Evolutionary conservation across 2,113 vertebrate species (phyloP), one percentile per base, ranked within the genome.

Genomic region (Neolamprologus devosi): DNA sequence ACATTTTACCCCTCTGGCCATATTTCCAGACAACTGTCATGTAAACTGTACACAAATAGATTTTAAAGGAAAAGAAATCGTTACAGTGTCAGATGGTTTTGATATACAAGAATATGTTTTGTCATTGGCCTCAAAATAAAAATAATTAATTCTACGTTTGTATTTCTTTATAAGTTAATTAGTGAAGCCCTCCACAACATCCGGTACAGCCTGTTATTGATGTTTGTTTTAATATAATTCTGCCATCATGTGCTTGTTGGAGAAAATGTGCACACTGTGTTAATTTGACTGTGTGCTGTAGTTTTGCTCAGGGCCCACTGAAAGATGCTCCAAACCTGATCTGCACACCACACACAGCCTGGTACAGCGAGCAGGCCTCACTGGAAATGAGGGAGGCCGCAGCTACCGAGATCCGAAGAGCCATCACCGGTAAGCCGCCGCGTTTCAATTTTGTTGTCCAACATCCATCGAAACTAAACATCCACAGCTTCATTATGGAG

Each of bases 301-400:
- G 99, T 94, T 99, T 99, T 94, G 97, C 98, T 91, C 98, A 98
- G 96, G 98, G 98, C 60, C 97, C 98, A 0, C 86, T 99, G 94
- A 99, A 99, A 95, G 99, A 99, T 3, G 98, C 97, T 2, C 99
- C 98, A 0, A 99, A 99, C 89, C 96, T 99, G 94, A 99, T 99
- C 95, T 99, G 98, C 86, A 99, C 98, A 1, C 99, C 99, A 0
- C 99, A 99, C 97, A 99, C 99, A 0, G 98, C 99, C 87, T 99
- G 99, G 99, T 99, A 99, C 91, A 99, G 98, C 4, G 98, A 99
- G 94, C 98, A 99, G 93, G 98, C 99, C 0, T 99, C 98, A 0
- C 97, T 99, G 17, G 99, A 99, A 96, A 99, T 99, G 99, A 97
- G 98, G 92, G 99, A 99, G 96, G 98, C 98, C 0, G 99, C 99